Percentiles rank a stretch among this genome's conserved stretches.
phyloP scores from a whole-genome alignment of 2,888 invertebrate species.

The Girardia tigrina region DNA sequence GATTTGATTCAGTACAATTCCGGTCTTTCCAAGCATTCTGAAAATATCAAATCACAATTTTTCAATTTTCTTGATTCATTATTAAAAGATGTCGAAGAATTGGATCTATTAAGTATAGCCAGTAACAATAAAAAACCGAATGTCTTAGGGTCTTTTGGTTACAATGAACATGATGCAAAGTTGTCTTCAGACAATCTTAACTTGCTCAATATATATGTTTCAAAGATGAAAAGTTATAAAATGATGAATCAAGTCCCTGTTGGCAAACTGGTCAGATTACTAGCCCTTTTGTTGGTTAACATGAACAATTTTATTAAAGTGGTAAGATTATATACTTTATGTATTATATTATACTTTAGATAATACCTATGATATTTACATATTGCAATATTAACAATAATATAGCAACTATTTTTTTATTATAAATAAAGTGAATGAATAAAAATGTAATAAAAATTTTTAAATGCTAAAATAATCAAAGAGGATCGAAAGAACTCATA shows the following conservation, averaged over 20 bases:
- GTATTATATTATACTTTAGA: no score
- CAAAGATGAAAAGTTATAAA: neutral
- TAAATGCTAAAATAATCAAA: no score
- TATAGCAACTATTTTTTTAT: no score
- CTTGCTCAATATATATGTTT: neutral
- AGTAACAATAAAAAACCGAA: neutral
- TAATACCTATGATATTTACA: no score
- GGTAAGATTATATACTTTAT: no score
- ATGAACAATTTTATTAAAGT: constrained; percentile 10
- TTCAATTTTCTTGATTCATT: constrained; percentile 6
- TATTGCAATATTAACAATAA: no score
- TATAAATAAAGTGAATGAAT: no score
- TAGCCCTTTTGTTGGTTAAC: neutral
- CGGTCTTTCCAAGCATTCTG: constrained; percentile 5
- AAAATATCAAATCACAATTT: constrained; percentile 13
- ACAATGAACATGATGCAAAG: constrained; percentile 6
- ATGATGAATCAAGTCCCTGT: constrained; percentile 15
- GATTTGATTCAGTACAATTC: constrained; percentile 3
- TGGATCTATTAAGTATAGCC: neutral
- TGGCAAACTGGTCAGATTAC: constrained; percentile 11
- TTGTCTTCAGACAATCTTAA: neutral
- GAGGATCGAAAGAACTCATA: no score
- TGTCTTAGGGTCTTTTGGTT: neutral
- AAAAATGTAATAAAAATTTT: no score
- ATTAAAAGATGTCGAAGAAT: constrained; percentile 15